Base-by-base conservation (phyloP, 2,797 vertebrate species). In the Falco cherrug region DNA sequence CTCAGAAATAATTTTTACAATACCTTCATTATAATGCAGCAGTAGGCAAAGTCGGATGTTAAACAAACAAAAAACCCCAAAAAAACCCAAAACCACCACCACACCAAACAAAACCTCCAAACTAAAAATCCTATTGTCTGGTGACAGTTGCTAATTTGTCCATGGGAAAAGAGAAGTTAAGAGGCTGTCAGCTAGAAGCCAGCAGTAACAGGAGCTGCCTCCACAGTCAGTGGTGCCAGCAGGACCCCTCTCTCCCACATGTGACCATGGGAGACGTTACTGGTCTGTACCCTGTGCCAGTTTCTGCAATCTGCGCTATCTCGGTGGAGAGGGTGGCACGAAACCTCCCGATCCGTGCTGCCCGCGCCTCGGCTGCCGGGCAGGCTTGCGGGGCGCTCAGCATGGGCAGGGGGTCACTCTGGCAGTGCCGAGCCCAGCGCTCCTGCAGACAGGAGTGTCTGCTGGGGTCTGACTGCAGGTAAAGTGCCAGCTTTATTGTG, bases 271-370 rank as follows among this genome's bases (percentile, higher is more conserved):
- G 3, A 25, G 59, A 7, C 15, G 31, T 41, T 65, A 9, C 1
- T 25, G 16, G 53, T 70, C 43, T 45, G 43, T 45, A 9, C 43
- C n/a, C 53, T 37, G 35, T 20, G 31, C 21, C 6, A 1, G 19
- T 73, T 48, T 41, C 81, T 75, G 73, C 56, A 33, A 5, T 57
- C 53, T 10, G 37, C 8, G 0, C 29, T 41, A 16, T 2, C 7
- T 61, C 26, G 10, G n/a, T 1, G 24, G 51, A 25, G 65, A 25
- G 19, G 39, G 69, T 21, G 37, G 50, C 71, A 26, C 35, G 8
- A 2, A 60, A 6, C 33, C 43, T 2, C 4, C 14, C 7, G 2
- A 26, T 25, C 41, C 11, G 35, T 1, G 5, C 54, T 25, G 17
- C 6, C 26, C 15, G 59, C 3, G 1, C 51, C 21, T 4, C 1